These are phyloP conservation scores for Ips nitidus DNA, from an alignment of 1,140 invertebrate species.

Conservation along the genomic window DNA sequence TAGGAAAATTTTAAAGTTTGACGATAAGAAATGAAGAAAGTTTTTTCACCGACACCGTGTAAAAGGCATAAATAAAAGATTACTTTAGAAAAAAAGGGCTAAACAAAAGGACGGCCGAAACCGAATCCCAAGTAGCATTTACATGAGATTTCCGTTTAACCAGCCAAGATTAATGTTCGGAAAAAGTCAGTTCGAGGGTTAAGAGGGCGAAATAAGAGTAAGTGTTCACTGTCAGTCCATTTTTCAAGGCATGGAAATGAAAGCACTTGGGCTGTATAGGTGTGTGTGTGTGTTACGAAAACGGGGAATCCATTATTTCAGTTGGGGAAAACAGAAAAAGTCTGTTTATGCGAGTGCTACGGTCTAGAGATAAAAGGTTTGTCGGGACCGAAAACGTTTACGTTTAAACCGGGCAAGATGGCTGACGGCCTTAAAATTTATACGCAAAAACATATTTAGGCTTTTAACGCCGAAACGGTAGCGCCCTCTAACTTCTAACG, in stretches of 20 bases:
- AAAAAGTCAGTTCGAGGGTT: slow-evolving; percentile 34
- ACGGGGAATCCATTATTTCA: slow-evolving; percentile 28
- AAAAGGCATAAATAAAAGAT: slow-evolving; percentile 1
- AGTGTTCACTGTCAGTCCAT: slow-evolving; percentile 38
- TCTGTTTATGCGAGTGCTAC: slow-evolving; percentile 24
- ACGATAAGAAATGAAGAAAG: too few species aligned
- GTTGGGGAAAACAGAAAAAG: slow-evolving; percentile 20
- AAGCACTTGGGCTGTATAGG: slow-evolving; percentile 16
- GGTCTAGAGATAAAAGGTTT: slow-evolving; percentile 18
- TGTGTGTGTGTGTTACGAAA: slow-evolving; percentile 24
- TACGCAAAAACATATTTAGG: slow-evolving; percentile 19
- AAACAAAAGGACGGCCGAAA: slow-evolving; percentile 12
- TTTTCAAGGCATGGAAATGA: slow-evolving; percentile 37
- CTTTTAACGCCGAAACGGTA: slow-evolving; percentile 12
- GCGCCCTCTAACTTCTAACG: not conserved
- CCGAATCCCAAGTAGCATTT: slow-evolving; percentile 27
- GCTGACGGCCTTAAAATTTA: slow-evolving; percentile 15
- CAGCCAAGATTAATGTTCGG: slow-evolving; percentile 36
- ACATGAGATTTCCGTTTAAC: slow-evolving; percentile 37
- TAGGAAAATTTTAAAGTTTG: too few species aligned
- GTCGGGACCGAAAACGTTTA: slow-evolving; percentile 7
- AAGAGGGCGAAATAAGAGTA: slow-evolving; percentile 39
- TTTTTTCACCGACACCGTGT: not conserved
- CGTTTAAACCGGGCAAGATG: slow-evolving; percentile 9
- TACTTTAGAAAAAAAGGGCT: not conserved